Evolutionary conservation across 2,888 invertebrate species (phyloP).

Genomic region (Apamea sordens): DNA sequence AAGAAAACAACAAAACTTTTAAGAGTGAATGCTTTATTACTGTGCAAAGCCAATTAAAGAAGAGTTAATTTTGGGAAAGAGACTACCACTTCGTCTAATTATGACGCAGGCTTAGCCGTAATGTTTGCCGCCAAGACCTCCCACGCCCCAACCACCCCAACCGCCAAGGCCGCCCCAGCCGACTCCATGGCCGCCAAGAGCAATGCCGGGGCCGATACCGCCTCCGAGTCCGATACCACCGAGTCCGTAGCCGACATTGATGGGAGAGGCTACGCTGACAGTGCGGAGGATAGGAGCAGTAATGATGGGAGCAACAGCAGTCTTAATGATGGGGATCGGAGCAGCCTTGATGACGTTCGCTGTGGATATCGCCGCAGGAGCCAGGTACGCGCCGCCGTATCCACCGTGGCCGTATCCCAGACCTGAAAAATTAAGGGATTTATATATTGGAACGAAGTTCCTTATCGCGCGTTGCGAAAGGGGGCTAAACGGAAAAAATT

Average conservation of each 20-base stretch:
- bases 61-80: slow-evolving; percentile 41
- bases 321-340: slow-evolving; percentile 81
- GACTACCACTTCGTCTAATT: slow-evolving; percentile 47
- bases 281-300: slow-evolving; percentile 74
- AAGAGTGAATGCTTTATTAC: slow-evolving; percentile 64
- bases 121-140: slow-evolving; percentile 37
- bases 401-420: slow-evolving; percentile 55
- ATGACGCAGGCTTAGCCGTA: slow-evolving; percentile 47
- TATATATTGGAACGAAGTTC: too few species aligned
- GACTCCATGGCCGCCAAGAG: slow-evolving; percentile 46
- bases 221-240: slow-evolving; percentile 48
- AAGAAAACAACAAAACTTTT: slow-evolving; percentile 27
- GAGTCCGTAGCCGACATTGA: slow-evolving; percentile 42
- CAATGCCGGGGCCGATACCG: slow-evolving; percentile 51
- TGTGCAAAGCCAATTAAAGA: slow-evolving; percentile 56
- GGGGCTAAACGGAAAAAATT: too few species aligned
- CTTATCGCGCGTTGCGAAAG: too few species aligned
- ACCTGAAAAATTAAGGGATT: slow-evolving; percentile 50
- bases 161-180: slow-evolving; percentile 48
- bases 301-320: slow-evolving; percentile 75
- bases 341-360: slow-evolving; percentile 81
- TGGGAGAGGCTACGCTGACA: slow-evolving; percentile 61
- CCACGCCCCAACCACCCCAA: slow-evolving; percentile 31
- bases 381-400: slow-evolving; percentile 55
- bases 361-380: slow-evolving; percentile 82